Evolutionary conservation across 2,113 vertebrate genomes (phyloP).

Genomic region (Etia nguti): DNA sequence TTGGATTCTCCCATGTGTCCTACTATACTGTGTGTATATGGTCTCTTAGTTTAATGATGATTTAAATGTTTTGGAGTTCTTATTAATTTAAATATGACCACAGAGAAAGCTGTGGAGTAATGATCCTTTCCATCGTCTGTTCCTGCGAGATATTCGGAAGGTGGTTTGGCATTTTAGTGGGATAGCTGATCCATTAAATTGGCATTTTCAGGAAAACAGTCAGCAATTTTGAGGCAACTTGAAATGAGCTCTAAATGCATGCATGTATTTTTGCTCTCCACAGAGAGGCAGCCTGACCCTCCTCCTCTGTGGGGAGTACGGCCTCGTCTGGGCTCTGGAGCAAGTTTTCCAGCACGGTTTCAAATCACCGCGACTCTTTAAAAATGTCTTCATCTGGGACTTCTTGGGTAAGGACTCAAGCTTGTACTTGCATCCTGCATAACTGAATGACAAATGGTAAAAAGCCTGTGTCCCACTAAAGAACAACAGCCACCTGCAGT

Average conservation of each 20-base stretch:
- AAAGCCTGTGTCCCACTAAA: not conserved
- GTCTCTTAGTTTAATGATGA: not conserved
- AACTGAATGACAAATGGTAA: not conserved
- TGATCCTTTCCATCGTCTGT: not conserved
- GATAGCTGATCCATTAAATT: not conserved
- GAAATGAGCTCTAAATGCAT: not conserved
- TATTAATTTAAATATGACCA: not conserved
- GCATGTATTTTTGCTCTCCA: not conserved
- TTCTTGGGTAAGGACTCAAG: constrained; percentile 81
- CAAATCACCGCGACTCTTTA: constrained; percentile 95
- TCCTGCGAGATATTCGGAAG: not conserved
- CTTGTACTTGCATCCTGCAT: not conserved
- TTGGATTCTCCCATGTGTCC: not conserved
- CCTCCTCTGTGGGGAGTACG: constrained; percentile 93
- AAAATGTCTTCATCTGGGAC: constrained; percentile 99
- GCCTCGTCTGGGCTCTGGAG: constrained; percentile 93
- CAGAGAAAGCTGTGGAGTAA: not conserved
- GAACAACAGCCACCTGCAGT: not conserved
- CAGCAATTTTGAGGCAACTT: not conserved
- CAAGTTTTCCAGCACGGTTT: constrained; percentile 98
- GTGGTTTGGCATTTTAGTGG: not conserved
- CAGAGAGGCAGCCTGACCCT: constrained; percentile 91
- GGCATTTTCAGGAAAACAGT: not conserved
- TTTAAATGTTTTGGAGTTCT: not conserved
- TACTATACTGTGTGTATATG: not conserved